These are phyloP conservation scores for Elegia similella DNA, from an alignment of 2,888 invertebrate genomes.

Conservation along the genomic window DNA sequence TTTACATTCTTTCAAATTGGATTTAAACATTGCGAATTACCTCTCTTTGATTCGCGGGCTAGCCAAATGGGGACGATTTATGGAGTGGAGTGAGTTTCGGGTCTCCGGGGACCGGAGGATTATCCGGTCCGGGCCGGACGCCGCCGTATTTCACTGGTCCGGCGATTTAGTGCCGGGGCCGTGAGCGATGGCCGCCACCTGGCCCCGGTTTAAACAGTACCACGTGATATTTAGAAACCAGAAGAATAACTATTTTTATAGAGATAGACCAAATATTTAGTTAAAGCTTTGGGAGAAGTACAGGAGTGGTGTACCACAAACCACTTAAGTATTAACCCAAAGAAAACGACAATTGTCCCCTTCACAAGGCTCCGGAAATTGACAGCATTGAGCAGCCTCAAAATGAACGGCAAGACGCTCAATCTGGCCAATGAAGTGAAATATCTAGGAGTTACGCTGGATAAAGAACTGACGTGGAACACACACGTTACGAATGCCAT, in stretches of 20 bases:
- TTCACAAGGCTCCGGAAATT: too few relatives aligned
- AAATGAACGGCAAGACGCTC: too few relatives aligned
- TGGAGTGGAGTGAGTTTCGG: constrained; percentile 46
- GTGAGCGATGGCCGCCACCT: constrained; percentile 38
- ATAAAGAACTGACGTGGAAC: too few relatives aligned
- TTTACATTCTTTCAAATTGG: constrained; percentile 57
- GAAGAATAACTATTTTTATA: neutral
- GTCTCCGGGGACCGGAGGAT: constrained; percentile 27
- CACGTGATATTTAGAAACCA: constrained; percentile 16
- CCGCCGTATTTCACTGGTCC: constrained; percentile 41
- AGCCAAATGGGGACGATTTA: constrained; percentile 76
- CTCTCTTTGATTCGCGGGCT: constrained; percentile 76
- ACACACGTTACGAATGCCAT: too few relatives aligned
- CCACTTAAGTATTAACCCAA: too few relatives aligned
- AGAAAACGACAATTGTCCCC: too few relatives aligned
- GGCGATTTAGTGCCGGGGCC: constrained; percentile 55
- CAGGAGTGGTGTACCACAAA: too few relatives aligned
- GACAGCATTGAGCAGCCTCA: too few relatives aligned
- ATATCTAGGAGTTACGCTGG: too few relatives aligned
- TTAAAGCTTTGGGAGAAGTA: too few relatives aligned
- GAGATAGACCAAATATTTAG: too few relatives aligned
- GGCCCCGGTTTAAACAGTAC: constrained; percentile 32
- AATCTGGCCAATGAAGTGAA: too few relatives aligned
- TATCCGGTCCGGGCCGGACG: constrained; percentile 18
- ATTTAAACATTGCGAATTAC: constrained; percentile 78